These are phyloP conservation scores for Ciconia stormi DNA, from an alignment of 2,113 vertebrate genomes.

Conservation along the genomic window DNA sequence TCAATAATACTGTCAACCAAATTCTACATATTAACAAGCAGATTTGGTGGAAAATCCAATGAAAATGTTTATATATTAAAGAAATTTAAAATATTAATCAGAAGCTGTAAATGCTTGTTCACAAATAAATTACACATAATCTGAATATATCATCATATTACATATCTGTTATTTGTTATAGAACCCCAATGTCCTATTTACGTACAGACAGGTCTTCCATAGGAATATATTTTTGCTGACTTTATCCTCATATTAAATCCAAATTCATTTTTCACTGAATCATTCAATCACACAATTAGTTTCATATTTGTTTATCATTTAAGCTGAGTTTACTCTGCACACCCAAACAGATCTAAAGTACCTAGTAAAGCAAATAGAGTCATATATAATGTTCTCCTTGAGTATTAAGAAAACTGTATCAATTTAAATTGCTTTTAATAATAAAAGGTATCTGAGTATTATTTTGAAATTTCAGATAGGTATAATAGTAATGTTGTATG, in stretches of 20 bases:
- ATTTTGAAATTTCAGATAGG: not conserved
- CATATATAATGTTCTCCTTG: not conserved
- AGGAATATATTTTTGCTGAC: not conserved
- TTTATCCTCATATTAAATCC: conserved; percentile 5
- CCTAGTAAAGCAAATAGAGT: not conserved
- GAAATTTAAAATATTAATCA: not conserved
- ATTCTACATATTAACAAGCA: not conserved
- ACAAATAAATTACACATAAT: not conserved
- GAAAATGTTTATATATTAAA: not conserved
- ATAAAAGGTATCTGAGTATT: not conserved
- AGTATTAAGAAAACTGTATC: not conserved
- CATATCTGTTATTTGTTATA: not conserved
- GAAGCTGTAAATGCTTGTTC: not conserved
- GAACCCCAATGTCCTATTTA: not conserved
- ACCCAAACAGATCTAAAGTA: not conserved
- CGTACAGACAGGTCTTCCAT: not conserved
- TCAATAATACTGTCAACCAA: not conserved
- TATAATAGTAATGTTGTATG: not conserved
- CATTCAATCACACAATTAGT: not conserved
- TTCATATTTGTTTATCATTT: not conserved
- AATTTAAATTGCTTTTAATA: not conserved
- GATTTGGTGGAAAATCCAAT: not conserved
- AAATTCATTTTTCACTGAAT: not conserved
- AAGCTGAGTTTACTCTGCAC: not conserved
- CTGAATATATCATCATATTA: not conserved